A percentile compares a stretch with the other conserved stretches of the same genome.
phyloP scores from a whole-genome alignment of 2,113 vertebrate genomes.

The Alligator sinensis region DNA sequence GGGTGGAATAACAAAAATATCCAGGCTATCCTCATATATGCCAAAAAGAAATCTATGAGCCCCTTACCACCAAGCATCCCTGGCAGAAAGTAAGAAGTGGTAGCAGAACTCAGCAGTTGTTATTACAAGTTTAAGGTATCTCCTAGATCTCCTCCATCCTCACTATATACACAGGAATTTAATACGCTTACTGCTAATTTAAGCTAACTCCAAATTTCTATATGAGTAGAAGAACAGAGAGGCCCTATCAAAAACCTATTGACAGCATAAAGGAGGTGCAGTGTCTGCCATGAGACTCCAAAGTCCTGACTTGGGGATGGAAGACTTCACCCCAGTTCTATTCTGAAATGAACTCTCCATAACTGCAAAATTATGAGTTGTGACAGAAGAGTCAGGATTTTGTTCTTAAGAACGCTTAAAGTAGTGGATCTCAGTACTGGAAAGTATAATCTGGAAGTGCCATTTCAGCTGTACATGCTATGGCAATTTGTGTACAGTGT shows the following conservation, averaged over 20 bases:
- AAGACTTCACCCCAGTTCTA: not conserved
- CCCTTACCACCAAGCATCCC: not conserved
- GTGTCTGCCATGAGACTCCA: not conserved
- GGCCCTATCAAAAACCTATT: not conserved
- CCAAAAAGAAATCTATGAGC: not conserved
- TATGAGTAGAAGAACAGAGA: not conserved
- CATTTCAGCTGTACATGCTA: not conserved
- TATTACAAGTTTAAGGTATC: not conserved
- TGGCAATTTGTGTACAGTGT: not conserved
- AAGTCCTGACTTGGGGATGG: not conserved
- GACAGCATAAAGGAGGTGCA: not conserved
- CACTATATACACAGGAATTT: not conserved
- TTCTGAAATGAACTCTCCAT: not conserved
- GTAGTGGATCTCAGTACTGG: not conserved
- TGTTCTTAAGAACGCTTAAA: not conserved
- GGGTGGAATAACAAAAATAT: not conserved
- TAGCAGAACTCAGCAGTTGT: not conserved
- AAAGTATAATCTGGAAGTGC: not conserved
- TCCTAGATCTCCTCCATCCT: not conserved
- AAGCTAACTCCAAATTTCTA: not conserved
- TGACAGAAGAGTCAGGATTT: not conserved
- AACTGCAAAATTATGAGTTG: not conserved
- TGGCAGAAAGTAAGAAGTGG: not conserved
- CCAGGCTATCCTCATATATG: not conserved
- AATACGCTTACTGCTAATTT: not conserved